Conservation (phyloP, 35 echinoderm and acorn worm species). For the Chiridota heheva region DNA sequence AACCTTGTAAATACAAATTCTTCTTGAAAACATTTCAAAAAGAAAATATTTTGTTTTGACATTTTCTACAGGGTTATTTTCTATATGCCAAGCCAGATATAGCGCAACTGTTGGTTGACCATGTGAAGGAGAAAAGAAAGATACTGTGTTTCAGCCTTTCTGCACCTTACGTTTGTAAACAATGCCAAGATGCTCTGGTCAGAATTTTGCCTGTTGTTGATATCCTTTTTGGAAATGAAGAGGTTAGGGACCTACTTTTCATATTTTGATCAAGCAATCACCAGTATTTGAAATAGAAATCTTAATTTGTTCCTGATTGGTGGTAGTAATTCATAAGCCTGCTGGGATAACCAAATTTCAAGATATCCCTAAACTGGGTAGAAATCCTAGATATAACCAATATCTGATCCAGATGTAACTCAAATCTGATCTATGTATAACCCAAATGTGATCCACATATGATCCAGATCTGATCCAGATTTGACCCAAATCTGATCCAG, state of each 20-base stretch:
- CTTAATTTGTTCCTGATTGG: too few species aligned
- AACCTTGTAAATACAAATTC: background rate
- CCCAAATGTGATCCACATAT: too few species aligned
- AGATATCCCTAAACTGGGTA: too few species aligned
- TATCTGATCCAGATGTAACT: too few species aligned
- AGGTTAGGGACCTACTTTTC: conserved; percentile 1
- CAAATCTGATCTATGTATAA: too few species aligned
- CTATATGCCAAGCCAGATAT: conserved; percentile 29
- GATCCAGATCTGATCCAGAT: too few species aligned
- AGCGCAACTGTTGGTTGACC: background rate
- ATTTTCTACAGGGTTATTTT: conserved; percentile 5
- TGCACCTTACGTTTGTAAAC: conserved; percentile 19
- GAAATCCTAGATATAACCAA: too few species aligned
- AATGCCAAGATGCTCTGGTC: background rate
- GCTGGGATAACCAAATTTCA: too few species aligned
- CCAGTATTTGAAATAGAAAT: too few species aligned
- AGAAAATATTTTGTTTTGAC: background rate
- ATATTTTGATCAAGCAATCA: too few species aligned
- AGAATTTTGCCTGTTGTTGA: background rate
- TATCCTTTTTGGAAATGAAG: conserved; percentile 13
- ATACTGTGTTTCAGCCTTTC: background rate
- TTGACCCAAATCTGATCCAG: too few species aligned
- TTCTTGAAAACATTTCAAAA: background rate
- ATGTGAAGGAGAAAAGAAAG: background rate
- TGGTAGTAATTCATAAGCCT: too few species aligned